These are phyloP conservation scores for Carassius auratus DNA, from an alignment of 2,113 vertebrate species.

Conservation along the genomic window DNA sequence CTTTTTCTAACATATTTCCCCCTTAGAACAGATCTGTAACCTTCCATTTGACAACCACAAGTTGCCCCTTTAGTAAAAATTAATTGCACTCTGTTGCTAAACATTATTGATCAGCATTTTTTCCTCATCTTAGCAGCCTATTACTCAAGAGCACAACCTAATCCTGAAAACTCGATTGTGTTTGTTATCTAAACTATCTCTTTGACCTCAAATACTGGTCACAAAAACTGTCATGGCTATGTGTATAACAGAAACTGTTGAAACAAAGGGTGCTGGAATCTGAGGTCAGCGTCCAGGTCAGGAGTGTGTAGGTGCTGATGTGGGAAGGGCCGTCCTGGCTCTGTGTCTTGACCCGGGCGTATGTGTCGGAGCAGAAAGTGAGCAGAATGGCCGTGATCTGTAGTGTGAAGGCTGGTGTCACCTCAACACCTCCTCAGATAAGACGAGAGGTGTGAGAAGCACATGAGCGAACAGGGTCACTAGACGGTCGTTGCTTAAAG, in stretches of 20 bases:
- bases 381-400: neutral
- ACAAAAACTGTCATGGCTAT: neutral
- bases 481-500: neutral
- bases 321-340: constrained; percentile 21
- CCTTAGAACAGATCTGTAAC: neutral
- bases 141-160: neutral
- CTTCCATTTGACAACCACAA: neutral
- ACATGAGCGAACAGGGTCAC: constrained; percentile 13
- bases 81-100: neutral
- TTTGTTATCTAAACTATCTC: neutral
- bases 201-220: neutral
- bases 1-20: neutral
- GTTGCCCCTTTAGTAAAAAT: neutral
- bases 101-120: neutral
- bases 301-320: constrained; percentile 17
- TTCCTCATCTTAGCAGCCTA: neutral
- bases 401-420: constrained; percentile 32
- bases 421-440: constrained; percentile 35
- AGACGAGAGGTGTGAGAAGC: constrained; percentile 28
- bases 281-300: constrained; percentile 24
- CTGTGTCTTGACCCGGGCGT: neutral
- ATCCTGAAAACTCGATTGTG: neutral
- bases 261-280: neutral
- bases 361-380: constrained; percentile 36
- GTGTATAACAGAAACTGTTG: neutral